phyloP scores from a whole-genome alignment of 2,797 vertebrate genomes.

The Sebastes iracundus region DNA sequence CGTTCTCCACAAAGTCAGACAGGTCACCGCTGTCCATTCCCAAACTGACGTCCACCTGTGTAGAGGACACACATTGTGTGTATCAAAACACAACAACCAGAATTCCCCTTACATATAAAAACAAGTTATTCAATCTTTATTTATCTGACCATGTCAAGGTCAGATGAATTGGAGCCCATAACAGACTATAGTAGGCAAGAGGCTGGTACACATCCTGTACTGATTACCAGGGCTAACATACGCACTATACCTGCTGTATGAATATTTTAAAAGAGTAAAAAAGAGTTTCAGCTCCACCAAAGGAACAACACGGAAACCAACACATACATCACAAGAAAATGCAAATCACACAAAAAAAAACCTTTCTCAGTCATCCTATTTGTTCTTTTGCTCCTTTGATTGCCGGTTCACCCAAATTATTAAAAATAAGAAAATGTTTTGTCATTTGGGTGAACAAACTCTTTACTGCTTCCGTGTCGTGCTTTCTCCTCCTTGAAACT shows the following conservation, averaged over 20 bases:
- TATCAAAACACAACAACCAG: background rate
- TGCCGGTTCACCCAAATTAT: too few species aligned
- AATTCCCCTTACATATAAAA: background rate
- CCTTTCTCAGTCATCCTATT: accelerated
- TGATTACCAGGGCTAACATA: too few species aligned
- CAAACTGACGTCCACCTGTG: conserved; percentile 90
- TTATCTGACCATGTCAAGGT: background rate
- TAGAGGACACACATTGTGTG: background rate
- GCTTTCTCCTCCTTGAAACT: background rate
- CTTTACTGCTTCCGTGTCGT: background rate
- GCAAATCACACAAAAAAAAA: background rate
- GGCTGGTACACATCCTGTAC: background rate
- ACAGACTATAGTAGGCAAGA: background rate
- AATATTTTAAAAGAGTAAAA: too few species aligned
- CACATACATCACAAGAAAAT: background rate
- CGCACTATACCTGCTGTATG: too few species aligned
- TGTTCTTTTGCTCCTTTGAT: too few species aligned
- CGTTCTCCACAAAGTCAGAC: conserved; percentile 95
- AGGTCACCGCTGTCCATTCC: conserved; percentile 91
- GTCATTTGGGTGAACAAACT: background rate
- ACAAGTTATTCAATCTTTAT: background rate
- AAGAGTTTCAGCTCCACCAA: too few species aligned
- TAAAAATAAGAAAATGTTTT: background rate
- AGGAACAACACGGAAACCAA: background rate
- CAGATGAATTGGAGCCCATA: background rate